Conservation (phyloP, 2,888 invertebrate species). For the Pheosia tremula region DNA sequence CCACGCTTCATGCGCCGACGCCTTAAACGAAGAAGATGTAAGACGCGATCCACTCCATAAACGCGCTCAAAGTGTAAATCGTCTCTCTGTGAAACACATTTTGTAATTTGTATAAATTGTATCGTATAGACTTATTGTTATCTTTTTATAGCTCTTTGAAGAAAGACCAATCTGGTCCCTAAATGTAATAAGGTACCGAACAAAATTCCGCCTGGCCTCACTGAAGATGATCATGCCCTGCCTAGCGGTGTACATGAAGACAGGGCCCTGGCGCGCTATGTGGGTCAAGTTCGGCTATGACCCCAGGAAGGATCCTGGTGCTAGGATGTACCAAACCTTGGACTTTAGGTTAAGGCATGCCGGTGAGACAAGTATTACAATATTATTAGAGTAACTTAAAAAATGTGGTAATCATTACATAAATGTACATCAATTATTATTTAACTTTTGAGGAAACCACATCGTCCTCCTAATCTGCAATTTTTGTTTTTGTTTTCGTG, state of each 20-base stretch:
- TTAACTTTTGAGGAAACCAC: too few species aligned
- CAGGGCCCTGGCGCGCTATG: conserved; percentile 96
- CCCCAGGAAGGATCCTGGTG: conserved; percentile 90
- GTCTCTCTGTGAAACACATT: too few species aligned
- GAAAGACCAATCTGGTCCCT: conserved; percentile 96
- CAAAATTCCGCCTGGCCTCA: conserved; percentile 85
- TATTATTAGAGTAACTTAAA: too few species aligned
- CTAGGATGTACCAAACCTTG: conserved; percentile 94
- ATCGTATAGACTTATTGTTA: neutral
- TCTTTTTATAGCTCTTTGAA: conserved; percentile 87
- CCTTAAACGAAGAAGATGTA: too few species aligned
- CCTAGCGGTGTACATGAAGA: conserved; percentile 92
- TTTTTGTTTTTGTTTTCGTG: too few species aligned
- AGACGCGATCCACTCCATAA: too few species aligned
- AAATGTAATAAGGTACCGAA: conserved; percentile 88
- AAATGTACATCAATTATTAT: too few species aligned
- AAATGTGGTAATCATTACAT: too few species aligned
- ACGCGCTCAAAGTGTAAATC: too few species aligned
- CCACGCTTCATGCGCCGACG: too few species aligned
- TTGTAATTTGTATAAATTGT: too few species aligned
- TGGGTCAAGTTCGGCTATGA: conserved; percentile 97
- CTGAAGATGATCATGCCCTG: conserved; percentile 92
- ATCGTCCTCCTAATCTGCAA: too few species aligned
- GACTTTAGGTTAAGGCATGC: conserved; percentile 90
- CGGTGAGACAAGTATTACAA: conserved; percentile 68